phyloP scores from a whole-genome alignment of 1,140 invertebrate species.

The Latrodectus geometricus region DNA sequence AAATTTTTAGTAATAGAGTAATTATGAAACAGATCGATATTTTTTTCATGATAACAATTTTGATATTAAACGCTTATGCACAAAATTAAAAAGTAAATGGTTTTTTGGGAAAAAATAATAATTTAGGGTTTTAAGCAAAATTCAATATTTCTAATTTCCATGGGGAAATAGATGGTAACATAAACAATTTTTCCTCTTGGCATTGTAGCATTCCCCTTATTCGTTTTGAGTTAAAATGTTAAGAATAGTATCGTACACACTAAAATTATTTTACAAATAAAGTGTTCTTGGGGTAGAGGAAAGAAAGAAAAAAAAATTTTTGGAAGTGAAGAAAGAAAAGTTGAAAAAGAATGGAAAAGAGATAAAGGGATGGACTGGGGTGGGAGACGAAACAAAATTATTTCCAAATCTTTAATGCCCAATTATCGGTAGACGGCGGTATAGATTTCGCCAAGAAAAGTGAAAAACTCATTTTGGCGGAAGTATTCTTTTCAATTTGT shows the following conservation, averaged over 20 bases:
- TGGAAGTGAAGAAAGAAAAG: not conserved
- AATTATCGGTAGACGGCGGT: slow-evolving; percentile 55
- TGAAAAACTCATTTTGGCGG: slow-evolving; percentile 42
- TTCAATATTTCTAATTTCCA: too few relatives aligned
- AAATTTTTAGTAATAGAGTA: too few relatives aligned
- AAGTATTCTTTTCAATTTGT: slow-evolving; percentile 51
- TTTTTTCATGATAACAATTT: too few relatives aligned
- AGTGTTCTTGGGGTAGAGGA: not conserved
- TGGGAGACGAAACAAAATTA: slow-evolving; percentile 29
- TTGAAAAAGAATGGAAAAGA: not conserved
- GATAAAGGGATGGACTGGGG: not conserved
- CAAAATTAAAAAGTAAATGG: too few relatives aligned
- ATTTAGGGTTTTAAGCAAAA: too few relatives aligned
- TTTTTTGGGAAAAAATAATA: too few relatives aligned
- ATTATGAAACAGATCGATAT: too few relatives aligned
- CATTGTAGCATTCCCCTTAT: not conserved
- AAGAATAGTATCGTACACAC: not conserved
- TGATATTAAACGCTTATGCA: too few relatives aligned
- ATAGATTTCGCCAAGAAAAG: slow-evolving; percentile 43
- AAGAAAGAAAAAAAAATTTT: not conserved
- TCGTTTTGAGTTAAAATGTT: not conserved
- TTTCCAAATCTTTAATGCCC: slow-evolving; percentile 61
- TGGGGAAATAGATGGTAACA: too few relatives aligned
- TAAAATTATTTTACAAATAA: not conserved
- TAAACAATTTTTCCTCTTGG: too few relatives aligned